Evolutionary conservation across 2,113 vertebrate species (phyloP), one percentile per base, ranked within the genome.

Genomic region (Ictalurus furcatus): DNA sequence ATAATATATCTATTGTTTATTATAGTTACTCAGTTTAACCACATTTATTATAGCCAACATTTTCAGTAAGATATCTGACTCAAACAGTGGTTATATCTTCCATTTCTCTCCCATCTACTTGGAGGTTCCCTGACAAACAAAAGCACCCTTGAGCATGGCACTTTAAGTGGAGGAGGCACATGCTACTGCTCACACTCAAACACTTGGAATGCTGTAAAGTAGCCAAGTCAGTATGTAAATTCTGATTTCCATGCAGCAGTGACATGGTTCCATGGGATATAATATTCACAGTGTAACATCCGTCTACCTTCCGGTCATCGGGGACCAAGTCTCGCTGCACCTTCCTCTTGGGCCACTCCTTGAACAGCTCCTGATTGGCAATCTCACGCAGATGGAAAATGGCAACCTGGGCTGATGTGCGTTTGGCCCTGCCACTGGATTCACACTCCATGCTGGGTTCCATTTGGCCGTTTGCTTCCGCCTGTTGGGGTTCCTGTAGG

Each of bases 321-420:
- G 98, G 98, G 76, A 99, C 97, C 90, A 99, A 94, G 93, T 99
- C 98, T 16, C 96, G 97, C 90, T 97, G 96, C 59, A 99, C 97
- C 95, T 98, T 98, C 90, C 97, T 97, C 94, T 98, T 98, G 74
- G 98, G 97, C 97, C 98, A 98, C 88, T 99, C 98, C 92, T 98
- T 98, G 85, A 95, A 96, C 90, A 98, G 94, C 25, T 99, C 97
- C 59, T 96, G 97, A 90, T 96, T 97, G 90, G 97, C 97, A 19
- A 99, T 95, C 91, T 99, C 97, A 56, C 97, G 97, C 88, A 99
- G 94, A 92, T 98, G 97, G 92, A 97, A 97, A 85, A 97, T 96
- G 0, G 98, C 98, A 89, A 98, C 97, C 93, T 98, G 98, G 1
- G 98, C 98, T 1, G 98, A 99, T 56, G 95, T 96, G 58, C 98